Evolutionary conservation across 1,140 invertebrate species (phyloP).

Genomic region (Drosophila asahinai): DNA sequence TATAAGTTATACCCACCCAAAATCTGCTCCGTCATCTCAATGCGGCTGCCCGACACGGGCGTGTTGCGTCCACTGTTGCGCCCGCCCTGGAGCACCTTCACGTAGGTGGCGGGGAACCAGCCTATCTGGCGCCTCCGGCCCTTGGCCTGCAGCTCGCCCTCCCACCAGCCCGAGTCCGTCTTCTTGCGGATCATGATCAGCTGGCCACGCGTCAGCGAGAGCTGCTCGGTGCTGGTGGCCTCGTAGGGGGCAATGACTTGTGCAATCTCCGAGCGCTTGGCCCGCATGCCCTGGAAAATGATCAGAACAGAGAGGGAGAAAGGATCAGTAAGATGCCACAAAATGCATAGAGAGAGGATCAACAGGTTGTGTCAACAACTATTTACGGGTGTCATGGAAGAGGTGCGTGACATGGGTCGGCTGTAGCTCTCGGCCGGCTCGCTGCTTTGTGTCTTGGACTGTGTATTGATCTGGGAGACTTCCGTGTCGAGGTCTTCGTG

Average conservation of each 20-base stretch:
- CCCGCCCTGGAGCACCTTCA: constrained; percentile 92
- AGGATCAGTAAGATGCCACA: constrained; percentile 4
- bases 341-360: not conserved
- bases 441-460: constrained; percentile 80
- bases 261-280: constrained; percentile 94
- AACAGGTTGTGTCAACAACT: constrained; percentile 71
- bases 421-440: constrained; percentile 83
- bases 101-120: constrained; percentile 99
- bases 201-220: constrained; percentile 96
- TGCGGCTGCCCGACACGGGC: constrained; percentile 86
- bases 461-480: constrained; percentile 85
- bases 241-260: constrained; percentile 95
- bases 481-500: constrained; percentile 85
- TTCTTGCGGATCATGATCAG: constrained; percentile 98
- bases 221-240: constrained; percentile 95
- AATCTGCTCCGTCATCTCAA: constrained; percentile 86
- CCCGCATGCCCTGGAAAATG: constrained; percentile 84
- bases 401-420: constrained; percentile 85
- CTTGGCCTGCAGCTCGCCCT: constrained; percentile 98
- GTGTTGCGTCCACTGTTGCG: constrained; percentile 90
- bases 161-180: constrained; percentile 99
- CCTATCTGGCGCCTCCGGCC: constrained; percentile 98
- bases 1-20: constrained; percentile 74
- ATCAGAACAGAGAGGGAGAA: not conserved
- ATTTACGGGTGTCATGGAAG: constrained; percentile 85